Evolutionary conservation across 2,888 invertebrate species (phyloP), one percentile per base, ranked within the genome.

Genomic region (Chorisops tibialis): DNA sequence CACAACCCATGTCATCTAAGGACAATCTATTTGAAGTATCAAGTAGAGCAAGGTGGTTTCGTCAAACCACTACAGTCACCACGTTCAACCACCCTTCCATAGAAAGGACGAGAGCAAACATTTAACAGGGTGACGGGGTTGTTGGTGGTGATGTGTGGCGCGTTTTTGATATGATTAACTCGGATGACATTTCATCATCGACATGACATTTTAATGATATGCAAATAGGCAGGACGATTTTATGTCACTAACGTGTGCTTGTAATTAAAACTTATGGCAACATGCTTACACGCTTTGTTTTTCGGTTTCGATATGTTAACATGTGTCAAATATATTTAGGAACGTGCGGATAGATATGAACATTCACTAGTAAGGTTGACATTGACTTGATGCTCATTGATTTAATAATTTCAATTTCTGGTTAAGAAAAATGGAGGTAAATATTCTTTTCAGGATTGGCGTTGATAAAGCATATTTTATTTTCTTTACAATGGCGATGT

Each of bases 121-220:
- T 45, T 43, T 45, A 56, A 14, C 24, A 30, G 43, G 30, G 4
- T 45, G 43, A 14, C 24, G 45, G 43, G 30, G 4, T 50, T 43
- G 56, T 24, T 22, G 43, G 24, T 43, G 30, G 39, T 18, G 6
- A 9, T 12, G n/a, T 48, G 48, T 48, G 22, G 16, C 35, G 2
- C 39, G 38, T 35, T 48, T 37, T 39, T 50, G 49, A 49, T 49
- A 19, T 59, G 59, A 59, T 59, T 59, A 59, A 41, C 62, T 64
- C 45, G 19, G 54, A 59, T 62, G 64, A 64, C 64, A 64, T 64
- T 64, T 54, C 61, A 49, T 64, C 64, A 62, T 47, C 59, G 35
- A 47, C 52, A 50, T 64, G 62, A 64, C 62, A 59, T 50, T 62
- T 64, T 64, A 64, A 64, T 64, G 62, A 64, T 64, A 64, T 64